Evolutionary conservation across 2,888 invertebrate species (phyloP).

Genomic region (Petrolisthes manimaculis): DNA sequence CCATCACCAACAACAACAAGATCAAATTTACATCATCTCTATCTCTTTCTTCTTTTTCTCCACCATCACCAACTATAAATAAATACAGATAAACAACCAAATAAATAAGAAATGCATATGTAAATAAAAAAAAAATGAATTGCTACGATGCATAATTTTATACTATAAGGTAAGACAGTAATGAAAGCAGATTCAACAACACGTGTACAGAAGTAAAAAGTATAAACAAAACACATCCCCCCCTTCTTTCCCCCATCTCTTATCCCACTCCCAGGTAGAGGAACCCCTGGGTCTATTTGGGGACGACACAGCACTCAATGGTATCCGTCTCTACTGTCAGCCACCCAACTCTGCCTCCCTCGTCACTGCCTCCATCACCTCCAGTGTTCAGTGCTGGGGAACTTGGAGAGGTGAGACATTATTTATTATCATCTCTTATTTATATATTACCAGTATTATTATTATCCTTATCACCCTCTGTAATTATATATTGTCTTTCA

Average conservation of each 20-base stretch:
- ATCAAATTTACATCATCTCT: not conserved
- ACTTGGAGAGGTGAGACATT: conserved; percentile 8
- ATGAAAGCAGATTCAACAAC: no score
- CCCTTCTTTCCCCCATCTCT: not conserved
- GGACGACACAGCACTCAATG: conserved; percentile 32
- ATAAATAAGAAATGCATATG: no score
- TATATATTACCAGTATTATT: not conserved
- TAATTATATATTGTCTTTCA: not conserved
- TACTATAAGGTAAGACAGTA: no score
- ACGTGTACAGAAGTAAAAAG: not conserved
- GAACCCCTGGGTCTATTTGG: not conserved
- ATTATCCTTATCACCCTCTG: not conserved
- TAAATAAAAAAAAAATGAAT: no score
- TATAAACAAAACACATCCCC: not conserved
- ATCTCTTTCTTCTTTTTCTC: not conserved
- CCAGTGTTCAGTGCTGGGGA: conserved; percentile 19
- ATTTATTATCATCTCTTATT: not conserved
- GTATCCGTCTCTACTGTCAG: conserved; percentile 26
- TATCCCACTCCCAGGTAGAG: conserved; percentile 11
- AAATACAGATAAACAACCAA: no score
- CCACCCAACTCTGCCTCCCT: not conserved
- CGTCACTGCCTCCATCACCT: not conserved
- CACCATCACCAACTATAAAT: not conserved
- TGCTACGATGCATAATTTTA: no score
- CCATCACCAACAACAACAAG: not conserved